A percentile compares a stretch with the other conserved stretches of the same genome.
These are phyloP conservation scores for Bubo blakistoni DNA, from an alignment of 2,113 vertebrate species.

Conservation along the genomic window DNA sequence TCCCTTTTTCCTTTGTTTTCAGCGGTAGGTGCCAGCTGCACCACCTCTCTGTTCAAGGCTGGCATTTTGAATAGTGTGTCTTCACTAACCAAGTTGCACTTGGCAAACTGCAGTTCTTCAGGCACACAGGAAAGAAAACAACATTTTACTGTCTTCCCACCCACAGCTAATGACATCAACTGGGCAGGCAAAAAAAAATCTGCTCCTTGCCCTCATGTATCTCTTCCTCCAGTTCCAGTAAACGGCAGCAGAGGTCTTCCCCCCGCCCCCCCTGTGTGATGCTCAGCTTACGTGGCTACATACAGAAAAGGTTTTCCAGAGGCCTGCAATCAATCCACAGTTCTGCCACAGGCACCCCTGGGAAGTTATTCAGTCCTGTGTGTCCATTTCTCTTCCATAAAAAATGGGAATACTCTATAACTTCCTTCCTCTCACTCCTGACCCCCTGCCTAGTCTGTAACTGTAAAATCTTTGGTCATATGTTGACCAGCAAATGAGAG, in stretches of 20 bases:
- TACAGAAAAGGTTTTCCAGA: not conserved
- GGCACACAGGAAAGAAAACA: not conserved
- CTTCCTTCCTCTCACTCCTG: not conserved
- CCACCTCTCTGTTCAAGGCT: not conserved
- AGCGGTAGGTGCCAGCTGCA: not conserved
- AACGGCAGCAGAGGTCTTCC: not conserved
- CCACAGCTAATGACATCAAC: not conserved
- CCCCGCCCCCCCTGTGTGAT: not conserved
- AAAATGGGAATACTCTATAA: not conserved
- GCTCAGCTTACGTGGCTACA: not conserved
- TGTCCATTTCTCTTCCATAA: not conserved
- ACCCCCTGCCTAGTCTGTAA: not conserved
- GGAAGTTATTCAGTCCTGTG: not conserved
- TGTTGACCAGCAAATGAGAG: not conserved
- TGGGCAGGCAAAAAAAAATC: slow-evolving; percentile 1
- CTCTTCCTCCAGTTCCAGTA: not conserved
- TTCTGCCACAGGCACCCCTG: not conserved
- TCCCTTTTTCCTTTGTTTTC: not conserved
- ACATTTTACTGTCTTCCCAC: not conserved
- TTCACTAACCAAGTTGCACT: not conserved
- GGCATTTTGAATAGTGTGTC: not conserved
- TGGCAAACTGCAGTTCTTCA: not conserved
- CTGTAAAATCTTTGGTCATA: not conserved
- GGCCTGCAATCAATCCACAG: not conserved
- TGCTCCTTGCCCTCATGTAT: not conserved